phyloP scores from a whole-genome alignment of 2,797 vertebrate genomes.

The Tolypeutes matacus region DNA sequence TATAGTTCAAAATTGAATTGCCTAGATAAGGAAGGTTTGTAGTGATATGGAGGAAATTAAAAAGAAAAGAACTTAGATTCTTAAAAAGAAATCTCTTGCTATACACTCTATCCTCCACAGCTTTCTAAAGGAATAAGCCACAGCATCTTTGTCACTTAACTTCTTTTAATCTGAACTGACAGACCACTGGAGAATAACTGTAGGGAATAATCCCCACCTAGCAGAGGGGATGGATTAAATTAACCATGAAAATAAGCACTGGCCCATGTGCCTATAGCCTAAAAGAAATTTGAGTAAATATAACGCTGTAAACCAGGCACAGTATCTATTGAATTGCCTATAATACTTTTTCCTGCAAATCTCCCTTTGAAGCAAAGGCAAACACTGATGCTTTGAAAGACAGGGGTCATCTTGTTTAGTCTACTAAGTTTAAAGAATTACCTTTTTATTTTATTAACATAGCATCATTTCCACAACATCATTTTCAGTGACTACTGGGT shows the following conservation, averaged over 20 bases:
- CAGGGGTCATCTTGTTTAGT: neutral
- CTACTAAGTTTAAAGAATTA: neutral
- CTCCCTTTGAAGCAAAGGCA: constrained; percentile 42
- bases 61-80: constrained; percentile 56
- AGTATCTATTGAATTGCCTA: constrained; percentile 7
- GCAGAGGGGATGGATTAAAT: constrained; percentile 79
- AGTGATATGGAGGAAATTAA: neutral
- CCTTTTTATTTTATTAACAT: constrained; percentile 29
- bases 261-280: constrained; percentile 75
- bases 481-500: constrained; percentile 22
- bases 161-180: constrained; percentile 81
- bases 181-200: constrained; percentile 81
- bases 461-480: neutral
- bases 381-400: constrained; percentile 16
- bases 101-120: neutral
- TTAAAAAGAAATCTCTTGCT: constrained; percentile 62
- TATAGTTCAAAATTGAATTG: constrained; percentile 63
- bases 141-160: constrained; percentile 72
- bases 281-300: constrained; percentile 73
- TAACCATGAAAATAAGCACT: constrained; percentile 83
- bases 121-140: constrained; percentile 64
- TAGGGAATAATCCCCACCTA: constrained; percentile 81
- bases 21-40: constrained; percentile 8
- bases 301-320: constrained; percentile 20
- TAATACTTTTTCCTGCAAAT: constrained; percentile 59